Evolutionary conservation across 1,140 invertebrate genomes (phyloP).

Genomic region (Bombus breviceps): DNA sequence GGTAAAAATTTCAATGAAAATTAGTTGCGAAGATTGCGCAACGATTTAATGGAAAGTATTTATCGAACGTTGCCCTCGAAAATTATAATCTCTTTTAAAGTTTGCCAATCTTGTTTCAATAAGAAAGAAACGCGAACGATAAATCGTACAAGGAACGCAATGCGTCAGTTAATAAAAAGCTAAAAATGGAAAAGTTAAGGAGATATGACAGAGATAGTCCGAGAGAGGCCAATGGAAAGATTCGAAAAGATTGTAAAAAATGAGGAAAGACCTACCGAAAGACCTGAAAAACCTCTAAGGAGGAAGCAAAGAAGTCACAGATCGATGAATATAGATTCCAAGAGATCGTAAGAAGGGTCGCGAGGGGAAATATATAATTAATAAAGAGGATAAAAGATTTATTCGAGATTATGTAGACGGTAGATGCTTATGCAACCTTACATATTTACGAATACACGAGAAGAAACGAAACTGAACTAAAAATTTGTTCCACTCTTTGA

Average conservation of each 20-base stretch:
- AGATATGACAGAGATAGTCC: neutral
- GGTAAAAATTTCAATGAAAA: neutral
- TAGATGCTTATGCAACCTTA: too few relatives aligned
- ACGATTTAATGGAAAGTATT: neutral
- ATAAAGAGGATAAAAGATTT: neutral
- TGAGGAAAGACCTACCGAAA: neutral
- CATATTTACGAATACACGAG: neutral
- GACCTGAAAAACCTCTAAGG: too few relatives aligned
- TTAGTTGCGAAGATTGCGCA: neutral
- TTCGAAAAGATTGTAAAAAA: neutral
- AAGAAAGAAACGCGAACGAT: neutral
- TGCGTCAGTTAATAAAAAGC: neutral
- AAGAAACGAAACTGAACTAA: too few relatives aligned
- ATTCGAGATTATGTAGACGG: too few relatives aligned
- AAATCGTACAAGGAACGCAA: neutral
- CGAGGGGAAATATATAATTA: neutral
- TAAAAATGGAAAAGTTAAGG: neutral
- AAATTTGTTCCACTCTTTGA: neutral
- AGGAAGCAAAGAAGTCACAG: too few relatives aligned
- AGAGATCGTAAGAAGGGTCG: neutral
- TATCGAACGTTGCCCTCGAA: neutral
- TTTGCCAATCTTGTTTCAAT: too few relatives aligned
- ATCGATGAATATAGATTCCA: neutral
- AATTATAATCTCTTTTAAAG: too few relatives aligned
- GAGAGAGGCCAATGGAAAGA: neutral